These are phyloP conservation scores for Coenonympha glycerion DNA, from an alignment of 2,888 invertebrate species.

Conservation along the genomic window DNA sequence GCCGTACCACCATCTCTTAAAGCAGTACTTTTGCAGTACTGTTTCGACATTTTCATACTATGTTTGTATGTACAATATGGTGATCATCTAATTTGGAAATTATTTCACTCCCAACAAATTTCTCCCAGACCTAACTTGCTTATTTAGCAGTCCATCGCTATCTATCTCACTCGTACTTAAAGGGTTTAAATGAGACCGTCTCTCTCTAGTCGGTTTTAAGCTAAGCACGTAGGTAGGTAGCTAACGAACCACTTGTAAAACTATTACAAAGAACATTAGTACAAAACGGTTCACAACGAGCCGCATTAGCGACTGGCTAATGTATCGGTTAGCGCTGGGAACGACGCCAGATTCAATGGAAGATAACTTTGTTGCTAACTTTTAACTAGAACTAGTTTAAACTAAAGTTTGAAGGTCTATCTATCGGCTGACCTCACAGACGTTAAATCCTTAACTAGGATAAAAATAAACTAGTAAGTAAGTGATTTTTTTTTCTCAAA, in stretches of 20 bases:
- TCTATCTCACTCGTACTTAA: background rate
- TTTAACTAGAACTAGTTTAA: background rate
- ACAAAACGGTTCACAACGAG: constrained; percentile 27
- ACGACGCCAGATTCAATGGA: constrained; percentile 13
- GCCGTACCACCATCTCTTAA: too few species aligned
- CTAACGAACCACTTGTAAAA: constrained; percentile 35
- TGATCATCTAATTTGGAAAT: constrained; percentile 10
- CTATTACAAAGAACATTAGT: constrained; percentile 28
- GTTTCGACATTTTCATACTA: too few species aligned
- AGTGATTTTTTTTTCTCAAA: too few species aligned
- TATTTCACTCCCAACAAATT: constrained; percentile 11
- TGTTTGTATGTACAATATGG: too few species aligned
- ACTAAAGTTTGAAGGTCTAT: background rate
- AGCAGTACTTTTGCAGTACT: too few species aligned
- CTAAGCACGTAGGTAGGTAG: constrained; percentile 21
- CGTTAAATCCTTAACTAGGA: too few species aligned
- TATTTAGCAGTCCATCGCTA: background rate
- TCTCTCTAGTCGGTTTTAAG: constrained; percentile 7
- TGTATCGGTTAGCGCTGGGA: constrained; percentile 26
- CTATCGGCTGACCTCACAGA: too few species aligned
- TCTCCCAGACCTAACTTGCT: constrained; percentile 1
- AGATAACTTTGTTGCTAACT: background rate
- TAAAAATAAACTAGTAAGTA: too few species aligned
- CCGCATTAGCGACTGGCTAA: constrained; percentile 30
- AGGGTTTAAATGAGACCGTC: background rate